Conservation (phyloP, 1,140 invertebrate species). For the Drosophila auraria region DNA sequence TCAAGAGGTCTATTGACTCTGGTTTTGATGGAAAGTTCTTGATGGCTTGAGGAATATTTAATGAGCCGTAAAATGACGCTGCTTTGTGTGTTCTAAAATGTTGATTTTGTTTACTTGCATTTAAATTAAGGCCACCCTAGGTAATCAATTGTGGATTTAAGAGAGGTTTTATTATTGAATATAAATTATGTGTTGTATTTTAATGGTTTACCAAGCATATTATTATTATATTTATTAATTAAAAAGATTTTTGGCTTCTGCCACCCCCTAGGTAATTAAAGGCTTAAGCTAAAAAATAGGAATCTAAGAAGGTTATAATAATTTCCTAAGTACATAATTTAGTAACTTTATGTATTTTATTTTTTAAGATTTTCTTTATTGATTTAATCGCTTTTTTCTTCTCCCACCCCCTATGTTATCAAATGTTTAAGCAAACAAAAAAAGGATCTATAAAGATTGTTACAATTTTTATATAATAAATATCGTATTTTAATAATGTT, state of each 20-base stretch:
- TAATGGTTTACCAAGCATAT: too few species aligned
- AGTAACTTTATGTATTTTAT: background rate
- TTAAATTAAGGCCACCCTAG: too few species aligned
- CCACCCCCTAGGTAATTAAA: too few species aligned
- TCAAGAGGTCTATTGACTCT: constrained; percentile 4
- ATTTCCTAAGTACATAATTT: too few species aligned
- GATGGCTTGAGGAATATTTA: background rate
- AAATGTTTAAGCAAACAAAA: background rate
- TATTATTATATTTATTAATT: too few species aligned
- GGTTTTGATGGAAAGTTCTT: constrained; percentile 13
- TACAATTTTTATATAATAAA: too few species aligned
- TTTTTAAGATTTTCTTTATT: background rate
- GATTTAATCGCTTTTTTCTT: background rate
- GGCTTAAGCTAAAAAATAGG: background rate
- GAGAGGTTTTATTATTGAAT: background rate
- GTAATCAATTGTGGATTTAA: background rate
- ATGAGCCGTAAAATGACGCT: constrained; percentile 12
- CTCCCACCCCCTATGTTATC: background rate
- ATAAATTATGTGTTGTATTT: too few species aligned
- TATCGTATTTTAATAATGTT: background rate
- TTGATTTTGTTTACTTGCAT: background rate
- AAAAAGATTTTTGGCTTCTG: too few species aligned
- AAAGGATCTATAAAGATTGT: too few species aligned
- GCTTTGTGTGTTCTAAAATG: background rate
- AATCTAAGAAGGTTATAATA: background rate